Evolutionary conservation across 2,113 vertebrate genomes (phyloP), one percentile per base, ranked within the genome.

Genomic region (Puma concolor): DNA sequence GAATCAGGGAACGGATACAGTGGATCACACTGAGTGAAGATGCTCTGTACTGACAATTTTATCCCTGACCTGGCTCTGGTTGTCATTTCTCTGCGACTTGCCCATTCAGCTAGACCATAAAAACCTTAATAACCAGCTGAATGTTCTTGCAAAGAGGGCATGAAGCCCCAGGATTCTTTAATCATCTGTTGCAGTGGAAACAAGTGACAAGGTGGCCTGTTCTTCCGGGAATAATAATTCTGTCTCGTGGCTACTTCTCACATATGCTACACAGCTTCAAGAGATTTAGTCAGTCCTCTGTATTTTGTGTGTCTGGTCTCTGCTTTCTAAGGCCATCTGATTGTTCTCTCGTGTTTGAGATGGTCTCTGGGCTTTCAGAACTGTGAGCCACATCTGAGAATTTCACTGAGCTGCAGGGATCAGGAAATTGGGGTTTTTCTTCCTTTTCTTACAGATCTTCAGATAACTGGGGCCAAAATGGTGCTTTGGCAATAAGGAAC

Each of bases 121-220:
- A 99, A 85, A 99, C 99, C 98, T 99, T 99, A 97, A 99, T 99
- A 97, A 99, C 99, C 98, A 99, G 99, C 93, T 99, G 99, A 87
- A 99, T 99, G 38, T 99, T 99, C 76, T 99, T 99, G 97, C 99
- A 99, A 93, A 99, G 99, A 0, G 99, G 99, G 92, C 99, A 99
- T 8, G 99, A 99, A 0, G 98, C 98, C 1, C 98, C 98, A 96
- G 98, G 99, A 54, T 99, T 99, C 97, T 99, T 99, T 80, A 99
- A 98, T 98, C 98, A 99, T 96, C 99, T 99, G 67, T 99, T 99
- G 54, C 99, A 99, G 64, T 98, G 98, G 96, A 99, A 99, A 97
- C 99, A 99, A 52, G 99, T 99, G 77, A 99, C 98, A 48, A 99
- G 98, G 98, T 99, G 99, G 86, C 99, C 99, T 2, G 99, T 99